Conservation (phyloP, 2,888 invertebrate species). For the Phalera bucephala region DNA sequence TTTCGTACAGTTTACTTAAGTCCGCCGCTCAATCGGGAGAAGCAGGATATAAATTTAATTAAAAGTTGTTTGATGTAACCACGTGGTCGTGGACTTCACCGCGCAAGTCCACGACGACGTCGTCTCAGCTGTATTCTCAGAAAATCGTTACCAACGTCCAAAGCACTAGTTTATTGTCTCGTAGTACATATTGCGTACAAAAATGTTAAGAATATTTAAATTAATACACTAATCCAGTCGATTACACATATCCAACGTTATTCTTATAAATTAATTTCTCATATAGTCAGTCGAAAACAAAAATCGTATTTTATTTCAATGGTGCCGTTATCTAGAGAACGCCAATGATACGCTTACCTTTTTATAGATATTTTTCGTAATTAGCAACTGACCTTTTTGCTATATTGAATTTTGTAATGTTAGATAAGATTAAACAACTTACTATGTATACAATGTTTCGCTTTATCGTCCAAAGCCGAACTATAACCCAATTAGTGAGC, state of each 20-base stretch:
- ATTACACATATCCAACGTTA: too few relatives aligned
- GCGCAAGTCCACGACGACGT: constrained; percentile 65
- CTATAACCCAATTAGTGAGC: constrained; percentile 39
- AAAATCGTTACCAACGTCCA: constrained; percentile 73
- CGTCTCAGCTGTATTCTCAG: constrained; percentile 71
- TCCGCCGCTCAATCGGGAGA: too few relatives aligned
- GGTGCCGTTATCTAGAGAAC: too few relatives aligned
- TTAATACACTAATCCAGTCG: too few relatives aligned
- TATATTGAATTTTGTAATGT: constrained; percentile 3
- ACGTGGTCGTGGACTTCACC: constrained; percentile 57
- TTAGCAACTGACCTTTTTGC: constrained; percentile 1
- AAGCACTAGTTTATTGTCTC: constrained; percentile 52
- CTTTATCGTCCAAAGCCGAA: constrained; percentile 35
- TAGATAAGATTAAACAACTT: constrained; percentile 36
- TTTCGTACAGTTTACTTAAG: too few relatives aligned
- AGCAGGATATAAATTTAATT: constrained; percentile 44
- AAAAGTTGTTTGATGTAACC: constrained; percentile 39
- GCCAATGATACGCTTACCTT: too few relatives aligned
- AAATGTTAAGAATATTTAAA: constrained; percentile 18
- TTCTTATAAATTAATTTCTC: too few relatives aligned
- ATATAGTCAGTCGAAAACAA: too few relatives aligned
- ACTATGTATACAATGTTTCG: constrained; percentile 20
- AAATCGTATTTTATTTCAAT: too few relatives aligned
- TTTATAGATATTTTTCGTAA: too few relatives aligned
- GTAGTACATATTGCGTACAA: constrained; percentile 42